These are phyloP conservation scores for Malurus alboscapulatus DNA, from an alignment of 2,113 vertebrate genomes.

Conservation along the genomic window DNA sequence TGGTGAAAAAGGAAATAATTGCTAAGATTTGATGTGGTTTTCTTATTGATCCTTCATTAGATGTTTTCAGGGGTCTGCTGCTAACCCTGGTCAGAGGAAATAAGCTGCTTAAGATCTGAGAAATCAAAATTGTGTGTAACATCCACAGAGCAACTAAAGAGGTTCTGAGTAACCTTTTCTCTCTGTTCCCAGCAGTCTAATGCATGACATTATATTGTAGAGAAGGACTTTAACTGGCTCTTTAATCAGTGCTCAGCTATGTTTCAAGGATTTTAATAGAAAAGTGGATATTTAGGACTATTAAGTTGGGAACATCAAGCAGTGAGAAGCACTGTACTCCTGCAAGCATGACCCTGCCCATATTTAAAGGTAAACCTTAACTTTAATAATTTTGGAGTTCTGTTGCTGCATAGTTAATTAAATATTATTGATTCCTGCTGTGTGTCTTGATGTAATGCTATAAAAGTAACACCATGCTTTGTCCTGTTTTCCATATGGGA, in stretches of 20 bases:
- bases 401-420: neutral
- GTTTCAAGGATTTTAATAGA: neutral
- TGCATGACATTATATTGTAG: neutral
- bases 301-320: neutral
- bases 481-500: neutral
- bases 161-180: neutral
- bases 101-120: neutral
- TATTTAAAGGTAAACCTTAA: neutral
- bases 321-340: neutral
- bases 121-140: neutral
- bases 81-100: neutral
- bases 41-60: constrained; percentile 41
- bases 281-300: neutral
- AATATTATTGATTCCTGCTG: neutral
- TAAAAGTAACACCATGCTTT: neutral
- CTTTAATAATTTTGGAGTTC: neutral
- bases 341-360: neutral
- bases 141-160: neutral
- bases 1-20: constrained; percentile 42
- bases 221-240: neutral
- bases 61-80: neutral
- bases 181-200: neutral
- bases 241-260: neutral
- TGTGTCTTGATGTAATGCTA: neutral
- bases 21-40: constrained; percentile 21